A percentile compares a stretch with the other conserved stretches of the same genome.
phyloP scores from a whole-genome alignment of 1,140 invertebrate genomes.

The Pentalonia nigronervosa region DNA sequence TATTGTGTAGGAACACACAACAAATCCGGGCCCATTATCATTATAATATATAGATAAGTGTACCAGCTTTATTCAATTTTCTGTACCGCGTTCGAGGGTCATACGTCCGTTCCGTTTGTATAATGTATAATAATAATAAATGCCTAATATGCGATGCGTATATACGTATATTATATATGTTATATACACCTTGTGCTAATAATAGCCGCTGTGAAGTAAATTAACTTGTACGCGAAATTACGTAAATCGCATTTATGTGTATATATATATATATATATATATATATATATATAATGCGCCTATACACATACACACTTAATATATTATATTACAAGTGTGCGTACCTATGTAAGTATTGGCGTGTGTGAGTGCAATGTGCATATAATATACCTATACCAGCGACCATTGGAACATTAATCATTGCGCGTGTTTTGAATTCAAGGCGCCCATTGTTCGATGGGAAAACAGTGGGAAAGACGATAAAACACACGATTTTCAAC shows the following conservation, averaged over 20 bases:
- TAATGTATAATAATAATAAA: background rate
- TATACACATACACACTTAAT: too few species aligned
- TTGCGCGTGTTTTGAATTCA: slow-evolving; percentile 38
- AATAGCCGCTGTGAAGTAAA: slow-evolving; percentile 17
- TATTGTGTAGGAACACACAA: too few species aligned
- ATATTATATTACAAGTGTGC: background rate
- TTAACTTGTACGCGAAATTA: slow-evolving; percentile 36
- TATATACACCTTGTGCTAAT: slow-evolving; percentile 16
- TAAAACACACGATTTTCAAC: slow-evolving; percentile 35
- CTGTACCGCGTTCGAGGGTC: background rate
- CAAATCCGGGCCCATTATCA: background rate
- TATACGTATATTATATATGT: background rate
- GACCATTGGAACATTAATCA: slow-evolving; percentile 13
- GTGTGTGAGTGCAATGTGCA: too few species aligned
- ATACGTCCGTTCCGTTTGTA: slow-evolving; percentile 16
- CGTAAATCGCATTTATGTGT: background rate
- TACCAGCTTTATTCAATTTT: background rate
- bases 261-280: too few species aligned
- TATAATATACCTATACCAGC: background rate
- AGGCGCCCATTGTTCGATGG: slow-evolving; percentile 39
- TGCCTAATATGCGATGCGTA: background rate
- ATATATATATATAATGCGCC: background rate
- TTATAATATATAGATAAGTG: too few species aligned
- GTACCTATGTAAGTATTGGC: background rate
- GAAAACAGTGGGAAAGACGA: slow-evolving; percentile 37